Base-by-base conservation (phyloP, 2,113 vertebrate genomes). In the Nyctibius bracteatus region DNA sequence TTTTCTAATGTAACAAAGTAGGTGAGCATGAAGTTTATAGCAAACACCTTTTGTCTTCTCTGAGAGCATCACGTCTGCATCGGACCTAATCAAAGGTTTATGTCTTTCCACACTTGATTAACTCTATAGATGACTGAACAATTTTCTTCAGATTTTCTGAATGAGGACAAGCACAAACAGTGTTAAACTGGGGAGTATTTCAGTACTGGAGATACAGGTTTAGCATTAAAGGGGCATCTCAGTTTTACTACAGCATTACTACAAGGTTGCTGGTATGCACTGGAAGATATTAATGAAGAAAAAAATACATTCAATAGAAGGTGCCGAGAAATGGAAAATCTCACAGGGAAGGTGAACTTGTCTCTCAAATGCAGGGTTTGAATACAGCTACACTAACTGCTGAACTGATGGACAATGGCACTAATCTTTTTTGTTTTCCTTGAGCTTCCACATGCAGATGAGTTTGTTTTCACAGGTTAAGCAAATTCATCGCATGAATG, bases 151-250 rank as follows among this genome's bases (percentile, higher is more conserved):
- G 13, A 41, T 75, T 68, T 85, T 77, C 63, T 46, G 30, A 63
- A 20, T 51, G 27, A 84, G 23, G 33, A 68, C 14, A 63, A 83
- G 10, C 16, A 81, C 0, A 0, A 21, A 25, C 3, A 51, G 17
- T 28, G 20, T 80, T 67, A 83, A n/a, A 18, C 5, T 41, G 41
- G 25, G 58, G 23, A 43, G 8, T 59, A 79, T 71, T 87, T 91
- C 31, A 49, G 28, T 49, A 28, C 37, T 61, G 31, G 25, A 67
- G 37, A 41, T 31, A 23, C 4, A 70, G 25, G 22, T 41, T 80
- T 88, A 82, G 16, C 17, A 11, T 15, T 18, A 62, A 74, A 93
- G 9, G 2, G 1, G 3, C 55, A 31, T 54, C 14, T 35, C 20
- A 17, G 23, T 61, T 87, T 70, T 78, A 39, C 11, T 39, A 7